Conservation (phyloP, 2,888 invertebrate species). For the Entomobrya multifasciata region DNA sequence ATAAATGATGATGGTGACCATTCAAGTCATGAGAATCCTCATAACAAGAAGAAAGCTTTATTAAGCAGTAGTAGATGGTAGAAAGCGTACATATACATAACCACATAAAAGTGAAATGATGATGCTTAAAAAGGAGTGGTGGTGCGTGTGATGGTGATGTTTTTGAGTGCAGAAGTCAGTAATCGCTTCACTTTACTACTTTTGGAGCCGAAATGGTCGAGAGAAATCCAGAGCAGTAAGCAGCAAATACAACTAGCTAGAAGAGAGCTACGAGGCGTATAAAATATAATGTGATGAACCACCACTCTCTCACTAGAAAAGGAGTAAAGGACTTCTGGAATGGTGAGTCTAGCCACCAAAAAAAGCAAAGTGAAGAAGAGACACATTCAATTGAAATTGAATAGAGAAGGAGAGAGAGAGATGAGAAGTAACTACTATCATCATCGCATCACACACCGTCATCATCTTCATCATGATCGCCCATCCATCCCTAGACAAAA, state of each 20-base stretch:
- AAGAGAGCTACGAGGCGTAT: constrained; percentile 34
- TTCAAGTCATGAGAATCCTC: constrained; percentile 62
- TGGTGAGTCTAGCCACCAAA: constrained; percentile 47
- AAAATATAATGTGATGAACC: constrained; percentile 55
- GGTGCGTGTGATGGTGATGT: constrained; percentile 60
- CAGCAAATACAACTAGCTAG: too few relatives aligned
- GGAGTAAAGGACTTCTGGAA: constrained; percentile 63
- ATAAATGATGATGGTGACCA: constrained; percentile 73
- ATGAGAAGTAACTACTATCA: constrained; percentile 37
- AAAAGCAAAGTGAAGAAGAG: constrained; percentile 24
- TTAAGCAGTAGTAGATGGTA: constrained; percentile 2
- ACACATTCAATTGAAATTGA: constrained; percentile 33
- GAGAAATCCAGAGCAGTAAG: constrained; percentile 64
- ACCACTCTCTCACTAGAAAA: constrained; percentile 27
- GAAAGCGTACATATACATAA: constrained; percentile 15
- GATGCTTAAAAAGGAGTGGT: constrained; percentile 70
- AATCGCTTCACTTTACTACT: constrained; percentile 72
- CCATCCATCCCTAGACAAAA: constrained; percentile 46
- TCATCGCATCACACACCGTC: constrained; percentile 41
- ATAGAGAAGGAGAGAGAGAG: constrained; percentile 38
- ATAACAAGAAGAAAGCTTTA: constrained; percentile 33
- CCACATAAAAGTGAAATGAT: constrained; percentile 62
- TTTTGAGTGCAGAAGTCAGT: constrained; percentile 68
- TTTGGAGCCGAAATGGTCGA: constrained; percentile 69
- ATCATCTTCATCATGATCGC: too few relatives aligned